These are phyloP conservation scores for Laupala kohalensis DNA, from an alignment of 1,140 invertebrate genomes.

Conservation along the genomic window DNA sequence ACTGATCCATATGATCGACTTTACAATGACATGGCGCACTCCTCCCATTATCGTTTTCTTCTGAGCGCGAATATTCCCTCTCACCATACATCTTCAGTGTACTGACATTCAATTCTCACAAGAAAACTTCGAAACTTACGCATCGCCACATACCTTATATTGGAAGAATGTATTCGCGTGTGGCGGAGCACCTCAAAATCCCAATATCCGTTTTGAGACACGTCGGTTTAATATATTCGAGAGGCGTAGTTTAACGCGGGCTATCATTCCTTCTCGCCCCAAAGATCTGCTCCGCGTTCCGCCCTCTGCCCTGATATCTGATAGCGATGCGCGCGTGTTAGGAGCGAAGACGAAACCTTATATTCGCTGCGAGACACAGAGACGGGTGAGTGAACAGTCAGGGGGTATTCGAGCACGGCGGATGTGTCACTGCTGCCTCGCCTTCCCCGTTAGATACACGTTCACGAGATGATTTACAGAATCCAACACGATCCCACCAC, in stretches of 20 bases:
- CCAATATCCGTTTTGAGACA: not conserved
- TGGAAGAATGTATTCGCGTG: not conserved
- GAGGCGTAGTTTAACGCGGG: not conserved
- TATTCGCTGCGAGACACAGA: not conserved
- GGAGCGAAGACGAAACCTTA: not conserved
- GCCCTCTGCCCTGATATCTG: not conserved
- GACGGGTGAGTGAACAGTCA: not conserved
- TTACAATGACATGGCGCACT: too few species aligned
- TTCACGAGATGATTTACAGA: too few species aligned
- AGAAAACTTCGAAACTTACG: not conserved
- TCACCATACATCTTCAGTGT: too few species aligned
- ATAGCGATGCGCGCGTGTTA: not conserved
- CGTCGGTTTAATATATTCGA: not conserved
- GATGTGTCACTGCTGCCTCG: too few species aligned
- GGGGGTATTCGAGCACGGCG: not conserved
- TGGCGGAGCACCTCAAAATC: not conserved
- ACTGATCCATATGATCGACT: too few species aligned
- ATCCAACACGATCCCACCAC: too few species aligned
- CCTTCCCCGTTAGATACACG: too few species aligned
- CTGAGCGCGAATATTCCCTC: too few species aligned
- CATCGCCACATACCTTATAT: not conserved
- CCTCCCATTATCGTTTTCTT: too few species aligned
- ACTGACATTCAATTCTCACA: not conserved
- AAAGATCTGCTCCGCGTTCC: not conserved
- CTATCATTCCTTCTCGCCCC: not conserved